These are phyloP conservation scores for Meriones psammophilus DNA, from an alignment of 2,797 vertebrate species.

Conservation along the genomic window DNA sequence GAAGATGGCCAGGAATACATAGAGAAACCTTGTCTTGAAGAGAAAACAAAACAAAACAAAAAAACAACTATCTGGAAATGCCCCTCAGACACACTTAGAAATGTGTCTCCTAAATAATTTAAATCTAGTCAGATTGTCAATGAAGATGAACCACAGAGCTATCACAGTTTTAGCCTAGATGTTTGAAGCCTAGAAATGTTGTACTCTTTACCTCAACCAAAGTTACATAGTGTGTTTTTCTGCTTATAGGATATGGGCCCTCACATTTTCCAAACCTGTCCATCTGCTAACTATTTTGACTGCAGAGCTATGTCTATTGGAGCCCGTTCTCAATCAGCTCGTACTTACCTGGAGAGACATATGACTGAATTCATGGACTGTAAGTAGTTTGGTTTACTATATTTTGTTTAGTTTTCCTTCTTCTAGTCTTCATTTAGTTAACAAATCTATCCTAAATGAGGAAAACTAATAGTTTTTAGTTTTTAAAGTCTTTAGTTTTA, in stretches of 20 bases:
- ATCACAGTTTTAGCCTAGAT: not conserved
- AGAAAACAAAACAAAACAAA: not conserved
- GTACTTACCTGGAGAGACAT: constrained; percentile 97
- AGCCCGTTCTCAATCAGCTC: constrained; percentile 97
- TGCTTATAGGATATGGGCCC: constrained; percentile 96
- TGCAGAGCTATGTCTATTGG: constrained; percentile 99
- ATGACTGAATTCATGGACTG: constrained; percentile 96
- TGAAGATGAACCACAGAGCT: not conserved
- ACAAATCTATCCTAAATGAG: constrained; percentile 43
- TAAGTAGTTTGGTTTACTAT: constrained; percentile 85
- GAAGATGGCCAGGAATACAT: not conserved
- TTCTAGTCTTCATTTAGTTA: constrained; percentile 43
- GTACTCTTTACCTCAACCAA: not conserved
- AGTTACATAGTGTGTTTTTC: not conserved
- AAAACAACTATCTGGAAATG: not conserved
- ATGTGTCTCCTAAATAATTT: not conserved
- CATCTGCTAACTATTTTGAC: constrained; percentile 99
- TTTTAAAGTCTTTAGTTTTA: not conserved
- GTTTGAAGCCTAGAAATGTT: constrained; percentile 16
- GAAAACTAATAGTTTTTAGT: constrained; percentile 34
- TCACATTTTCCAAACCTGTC: constrained; percentile 99
- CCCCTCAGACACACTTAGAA: not conserved
- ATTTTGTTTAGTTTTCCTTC: constrained; percentile 34
- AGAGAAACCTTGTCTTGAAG: not conserved
- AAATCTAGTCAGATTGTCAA: not conserved